Conservation (phyloP, 2,797 vertebrate genomes). For the Balearica regulorum region DNA sequence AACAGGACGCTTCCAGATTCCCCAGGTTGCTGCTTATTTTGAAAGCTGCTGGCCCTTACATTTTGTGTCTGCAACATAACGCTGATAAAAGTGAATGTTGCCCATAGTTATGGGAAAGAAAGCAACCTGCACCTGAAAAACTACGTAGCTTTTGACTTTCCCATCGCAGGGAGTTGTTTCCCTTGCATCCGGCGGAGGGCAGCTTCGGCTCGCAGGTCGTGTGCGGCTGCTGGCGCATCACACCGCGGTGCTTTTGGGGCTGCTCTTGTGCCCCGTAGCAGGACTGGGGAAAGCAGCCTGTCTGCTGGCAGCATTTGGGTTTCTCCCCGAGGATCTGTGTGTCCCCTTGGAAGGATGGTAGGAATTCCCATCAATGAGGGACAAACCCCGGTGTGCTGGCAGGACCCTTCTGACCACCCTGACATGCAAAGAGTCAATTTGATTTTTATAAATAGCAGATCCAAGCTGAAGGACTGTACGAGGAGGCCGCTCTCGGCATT, state of each 20-base stretch:
- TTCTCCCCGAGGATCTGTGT: neutral
- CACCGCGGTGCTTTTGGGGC: rapidly evolving
- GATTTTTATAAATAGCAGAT: neutral
- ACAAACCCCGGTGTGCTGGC: neutral
- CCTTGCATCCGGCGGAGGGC: neutral
- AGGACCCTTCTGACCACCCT: neutral
- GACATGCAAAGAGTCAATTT: neutral
- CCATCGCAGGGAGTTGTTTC: rapidly evolving
- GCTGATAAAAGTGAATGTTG: neutral
- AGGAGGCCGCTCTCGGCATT: neutral
- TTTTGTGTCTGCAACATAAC: neutral
- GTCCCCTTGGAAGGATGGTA: neutral
- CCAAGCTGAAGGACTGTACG: neutral
- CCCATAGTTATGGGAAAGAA: rapidly evolving
- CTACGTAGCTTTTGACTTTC: rapidly evolving
- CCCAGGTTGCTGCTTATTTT: neutral
- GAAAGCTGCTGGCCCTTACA: neutral
- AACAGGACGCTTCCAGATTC: neutral
- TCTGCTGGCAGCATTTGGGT: rapidly evolving
- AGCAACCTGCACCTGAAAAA: neutral
- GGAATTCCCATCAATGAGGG: neutral
- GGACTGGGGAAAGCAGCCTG: neutral
- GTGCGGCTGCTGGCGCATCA: neutral
- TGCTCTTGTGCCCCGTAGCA: rapidly evolving
- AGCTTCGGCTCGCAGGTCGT: neutral